A percentile compares a stretch with the other conserved stretches of the same genome.
phyloP scores from a whole-genome alignment of 1,140 invertebrate genomes.

The Bradysia coprophila region DNA sequence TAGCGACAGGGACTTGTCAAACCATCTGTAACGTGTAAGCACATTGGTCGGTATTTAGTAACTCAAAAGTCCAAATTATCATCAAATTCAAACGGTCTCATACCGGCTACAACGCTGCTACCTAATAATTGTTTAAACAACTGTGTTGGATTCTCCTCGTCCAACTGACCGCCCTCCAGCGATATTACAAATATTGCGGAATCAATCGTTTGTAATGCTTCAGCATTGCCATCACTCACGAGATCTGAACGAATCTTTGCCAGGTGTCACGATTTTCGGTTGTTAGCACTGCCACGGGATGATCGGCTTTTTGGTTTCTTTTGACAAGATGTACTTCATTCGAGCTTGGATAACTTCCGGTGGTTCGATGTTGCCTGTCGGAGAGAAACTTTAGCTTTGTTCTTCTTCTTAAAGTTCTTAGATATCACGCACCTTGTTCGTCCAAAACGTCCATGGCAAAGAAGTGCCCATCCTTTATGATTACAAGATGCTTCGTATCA shows the following conservation, averaged over 20 bases:
- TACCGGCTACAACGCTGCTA: too few species aligned
- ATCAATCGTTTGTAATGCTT: slow-evolving; percentile 66
- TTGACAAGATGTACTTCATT: slow-evolving; percentile 49
- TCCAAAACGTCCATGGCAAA: slow-evolving; percentile 82
- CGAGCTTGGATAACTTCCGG: slow-evolving; percentile 54
- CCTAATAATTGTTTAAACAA: too few species aligned
- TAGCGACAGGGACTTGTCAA: slow-evolving; percentile 90
- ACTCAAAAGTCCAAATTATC: too few species aligned
- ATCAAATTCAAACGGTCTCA: too few species aligned
- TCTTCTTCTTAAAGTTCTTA: too few species aligned
- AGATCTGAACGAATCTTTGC: slow-evolving; percentile 61
- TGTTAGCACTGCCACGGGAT: slow-evolving; percentile 66
- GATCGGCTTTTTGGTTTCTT: slow-evolving; percentile 24
- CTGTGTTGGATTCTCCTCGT: too few species aligned
- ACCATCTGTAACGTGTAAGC: too few species aligned
- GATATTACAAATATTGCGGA: slow-evolving; percentile 71
- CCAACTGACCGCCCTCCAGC: slow-evolving; percentile 71
- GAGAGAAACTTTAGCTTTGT: too few species aligned
- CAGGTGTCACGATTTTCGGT: slow-evolving; percentile 69
- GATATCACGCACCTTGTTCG: too few species aligned
- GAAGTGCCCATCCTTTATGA: slow-evolving; percentile 74
- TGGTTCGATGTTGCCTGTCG: slow-evolving; percentile 50
- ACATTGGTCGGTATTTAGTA: too few species aligned
- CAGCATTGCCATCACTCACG: slow-evolving; percentile 41
- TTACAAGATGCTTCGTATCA: slow-evolving; percentile 61